Evolutionary conservation across 2,888 invertebrate genomes (phyloP).

Genomic region (Campoplex nolae): DNA sequence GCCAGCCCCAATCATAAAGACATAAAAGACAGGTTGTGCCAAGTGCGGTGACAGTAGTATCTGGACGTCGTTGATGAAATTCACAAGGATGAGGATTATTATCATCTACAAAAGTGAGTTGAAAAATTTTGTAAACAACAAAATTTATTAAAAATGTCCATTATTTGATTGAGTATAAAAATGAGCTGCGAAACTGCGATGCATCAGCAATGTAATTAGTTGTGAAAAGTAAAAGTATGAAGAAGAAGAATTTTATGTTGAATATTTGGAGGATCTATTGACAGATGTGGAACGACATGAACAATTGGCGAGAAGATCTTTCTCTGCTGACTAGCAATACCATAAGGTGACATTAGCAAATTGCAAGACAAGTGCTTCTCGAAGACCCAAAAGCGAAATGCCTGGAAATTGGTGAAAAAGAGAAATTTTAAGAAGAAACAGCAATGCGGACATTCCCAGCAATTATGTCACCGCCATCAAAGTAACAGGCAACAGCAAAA

Average conservation of each 20-base stretch:
- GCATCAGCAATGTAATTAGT: no score
- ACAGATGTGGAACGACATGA: slow-evolving; percentile 95
- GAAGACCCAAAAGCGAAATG: slow-evolving; percentile 83
- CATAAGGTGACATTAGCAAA: slow-evolving; percentile 82
- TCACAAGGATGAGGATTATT: slow-evolving; percentile 93
- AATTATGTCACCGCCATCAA: slow-evolving; percentile 95
- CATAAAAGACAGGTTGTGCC: no score
- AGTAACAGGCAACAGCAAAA: slow-evolving; percentile 89
- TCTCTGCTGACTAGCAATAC: slow-evolving; percentile 74
- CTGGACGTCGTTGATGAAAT: slow-evolving; percentile 95
- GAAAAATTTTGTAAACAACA: neutral
- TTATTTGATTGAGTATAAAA: no score
- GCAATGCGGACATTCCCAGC: slow-evolving; percentile 85
- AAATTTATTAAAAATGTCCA: no score
- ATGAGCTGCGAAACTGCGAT: no score
- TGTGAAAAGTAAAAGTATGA: slow-evolving; percentile 82
- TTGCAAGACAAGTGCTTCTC: slow-evolving; percentile 83
- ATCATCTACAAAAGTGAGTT: slow-evolving; percentile 93
- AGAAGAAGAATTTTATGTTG: slow-evolving; percentile 96
- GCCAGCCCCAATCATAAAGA: no score
- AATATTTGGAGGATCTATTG: slow-evolving; percentile 93
- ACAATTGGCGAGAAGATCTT: slow-evolving; percentile 75
- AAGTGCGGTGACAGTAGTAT: slow-evolving; percentile 80
- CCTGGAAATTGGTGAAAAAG: slow-evolving; percentile 81
- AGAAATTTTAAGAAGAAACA: slow-evolving; percentile 80